phyloP scores from a whole-genome alignment of 2,888 invertebrate species.

The Syrista parreyssii region DNA sequence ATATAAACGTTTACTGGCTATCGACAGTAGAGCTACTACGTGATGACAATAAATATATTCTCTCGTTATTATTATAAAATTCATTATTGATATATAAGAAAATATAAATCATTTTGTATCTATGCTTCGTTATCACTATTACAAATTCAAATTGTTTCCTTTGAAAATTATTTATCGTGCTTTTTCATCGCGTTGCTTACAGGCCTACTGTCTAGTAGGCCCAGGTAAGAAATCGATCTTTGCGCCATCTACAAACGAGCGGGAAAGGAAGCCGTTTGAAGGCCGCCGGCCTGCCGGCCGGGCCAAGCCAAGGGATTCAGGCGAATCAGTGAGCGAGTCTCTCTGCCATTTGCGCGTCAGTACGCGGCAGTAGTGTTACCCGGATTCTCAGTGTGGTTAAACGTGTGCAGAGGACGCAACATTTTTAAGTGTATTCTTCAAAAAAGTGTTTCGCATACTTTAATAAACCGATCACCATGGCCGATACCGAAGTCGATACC shows the following conservation, averaged over 20 bases:
- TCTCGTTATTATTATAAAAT: background rate
- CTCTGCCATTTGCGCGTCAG: constrained; percentile 54
- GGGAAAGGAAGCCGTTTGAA: constrained; percentile 63
- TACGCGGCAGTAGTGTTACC: constrained; percentile 42
- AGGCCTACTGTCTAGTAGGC: background rate
- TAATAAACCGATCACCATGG: constrained; percentile 69
- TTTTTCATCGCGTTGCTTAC: background rate
- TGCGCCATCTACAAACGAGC: constrained; percentile 61
- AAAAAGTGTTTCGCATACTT: constrained; percentile 23
- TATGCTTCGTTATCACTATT: background rate
- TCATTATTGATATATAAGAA: background rate
- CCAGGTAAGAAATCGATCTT: constrained; percentile 8
- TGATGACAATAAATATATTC: background rate
- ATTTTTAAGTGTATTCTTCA: constrained; percentile 18
- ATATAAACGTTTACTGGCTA: background rate
- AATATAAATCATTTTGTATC: background rate
- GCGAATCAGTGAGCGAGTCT: constrained; percentile 42
- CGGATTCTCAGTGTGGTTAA: constrained; percentile 28
- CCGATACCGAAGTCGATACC: constrained; percentile 73
- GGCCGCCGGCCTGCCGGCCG: constrained; percentile 54
- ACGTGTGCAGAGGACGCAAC: constrained; percentile 13
- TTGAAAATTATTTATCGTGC: background rate
- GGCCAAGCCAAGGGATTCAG: constrained; percentile 35
- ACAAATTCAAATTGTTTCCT: background rate
- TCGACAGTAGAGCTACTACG: background rate